These are phyloP conservation scores for Battus philenor DNA, from an alignment of 1,140 invertebrate genomes.

Conservation along the genomic window DNA sequence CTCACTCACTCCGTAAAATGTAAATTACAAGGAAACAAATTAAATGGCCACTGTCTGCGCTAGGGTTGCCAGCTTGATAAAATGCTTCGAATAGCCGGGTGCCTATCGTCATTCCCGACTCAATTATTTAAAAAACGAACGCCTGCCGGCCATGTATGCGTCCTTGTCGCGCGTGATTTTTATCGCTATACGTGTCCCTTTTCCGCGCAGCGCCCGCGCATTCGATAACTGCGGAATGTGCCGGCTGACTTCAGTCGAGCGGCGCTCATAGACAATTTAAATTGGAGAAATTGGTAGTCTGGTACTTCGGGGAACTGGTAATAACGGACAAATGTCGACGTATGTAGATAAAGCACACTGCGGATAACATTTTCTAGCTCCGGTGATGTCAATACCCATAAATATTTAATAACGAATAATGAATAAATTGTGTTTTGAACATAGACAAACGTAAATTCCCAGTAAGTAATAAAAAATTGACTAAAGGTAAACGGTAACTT, in stretches of 20 bases:
- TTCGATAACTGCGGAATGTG: slow-evolving; percentile 68
- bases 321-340: slow-evolving; percentile 55
- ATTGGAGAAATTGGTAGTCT: slow-evolving; percentile 71
- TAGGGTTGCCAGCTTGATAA: slow-evolving; percentile 66
- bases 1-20: slow-evolving; percentile 27
- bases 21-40: slow-evolving; percentile 62
- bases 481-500: no score
- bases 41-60: slow-evolving; percentile 60
- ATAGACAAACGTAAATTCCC: not conserved
- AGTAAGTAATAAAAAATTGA: no score
- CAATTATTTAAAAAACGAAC: slow-evolving; percentile 73
- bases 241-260: slow-evolving; percentile 71
- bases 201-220: slow-evolving; percentile 52
- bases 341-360: slow-evolving; percentile 35
- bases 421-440: slow-evolving; percentile 15
- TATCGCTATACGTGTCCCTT: slow-evolving; percentile 39
- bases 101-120: slow-evolving; percentile 70
- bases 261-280: slow-evolving; percentile 74
- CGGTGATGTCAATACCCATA: slow-evolving; percentile 30
- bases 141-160: slow-evolving; percentile 38
- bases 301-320: slow-evolving; percentile 56
- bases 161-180: slow-evolving; percentile 56
- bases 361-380: slow-evolving; percentile 28
- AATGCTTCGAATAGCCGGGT: slow-evolving; percentile 64
- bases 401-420: slow-evolving; percentile 35